These are phyloP conservation scores for Lycophotia porphyrea DNA, from an alignment of 2,888 invertebrate genomes.

Conservation along the genomic window DNA sequence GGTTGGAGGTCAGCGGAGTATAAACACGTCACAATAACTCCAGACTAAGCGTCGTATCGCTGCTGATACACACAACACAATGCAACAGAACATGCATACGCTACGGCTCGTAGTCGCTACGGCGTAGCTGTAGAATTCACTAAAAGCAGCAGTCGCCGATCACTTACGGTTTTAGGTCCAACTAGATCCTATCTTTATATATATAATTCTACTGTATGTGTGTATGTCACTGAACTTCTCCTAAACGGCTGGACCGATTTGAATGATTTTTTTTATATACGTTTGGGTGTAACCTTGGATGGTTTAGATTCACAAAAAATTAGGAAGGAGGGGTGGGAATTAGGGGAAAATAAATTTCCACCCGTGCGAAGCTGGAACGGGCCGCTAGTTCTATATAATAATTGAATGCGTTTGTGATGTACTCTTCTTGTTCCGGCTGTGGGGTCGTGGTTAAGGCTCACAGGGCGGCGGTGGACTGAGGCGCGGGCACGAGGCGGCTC, in stretches of 20 bases:
- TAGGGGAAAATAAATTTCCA: too few relatives aligned
- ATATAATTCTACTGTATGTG: too few relatives aligned
- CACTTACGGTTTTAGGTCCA: neutral
- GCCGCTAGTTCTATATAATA: neutral
- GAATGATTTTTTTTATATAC: too few relatives aligned
- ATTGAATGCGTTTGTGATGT: neutral
- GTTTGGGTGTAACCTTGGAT: too few relatives aligned
- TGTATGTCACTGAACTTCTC: too few relatives aligned
- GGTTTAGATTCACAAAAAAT: too few relatives aligned
- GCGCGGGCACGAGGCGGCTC: neutral
- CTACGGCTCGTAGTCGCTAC: slow-evolving; percentile 6
- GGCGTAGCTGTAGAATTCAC: neutral
- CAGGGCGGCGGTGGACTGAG: neutral
- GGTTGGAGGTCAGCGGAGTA: slow-evolving; percentile 1
- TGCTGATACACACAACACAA: neutral
- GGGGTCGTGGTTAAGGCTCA: neutral
- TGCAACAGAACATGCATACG: neutral
- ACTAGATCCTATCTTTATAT: too few relatives aligned
- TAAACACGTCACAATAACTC: slow-evolving; percentile 2
- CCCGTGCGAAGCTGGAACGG: too few relatives aligned
- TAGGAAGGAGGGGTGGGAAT: too few relatives aligned
- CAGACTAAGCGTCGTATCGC: neutral
- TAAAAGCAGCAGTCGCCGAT: neutral
- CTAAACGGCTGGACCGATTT: too few relatives aligned
- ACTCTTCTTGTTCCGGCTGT: neutral